Evolutionary conservation across 2,797 vertebrate genomes (phyloP).

Genomic region (Paramormyrops hopkinsi): DNA sequence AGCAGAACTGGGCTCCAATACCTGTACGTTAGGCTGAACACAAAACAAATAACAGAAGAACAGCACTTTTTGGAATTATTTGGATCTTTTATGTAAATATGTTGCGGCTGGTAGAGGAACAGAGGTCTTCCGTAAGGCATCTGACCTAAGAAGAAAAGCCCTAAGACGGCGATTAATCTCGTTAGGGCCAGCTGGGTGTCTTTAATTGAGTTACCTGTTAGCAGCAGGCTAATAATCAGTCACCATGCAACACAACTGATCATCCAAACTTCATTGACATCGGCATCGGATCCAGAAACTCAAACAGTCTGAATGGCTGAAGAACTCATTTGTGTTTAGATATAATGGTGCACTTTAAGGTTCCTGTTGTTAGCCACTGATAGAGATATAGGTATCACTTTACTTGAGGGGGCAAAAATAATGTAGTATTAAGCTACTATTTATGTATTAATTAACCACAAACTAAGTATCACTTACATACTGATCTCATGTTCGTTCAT

Average conservation of each 20-base stretch:
- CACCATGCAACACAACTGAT: background rate
- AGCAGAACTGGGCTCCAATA: background rate
- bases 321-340: background rate
- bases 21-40: background rate
- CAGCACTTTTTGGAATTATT: background rate
- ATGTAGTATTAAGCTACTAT: background rate
- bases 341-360: background rate
- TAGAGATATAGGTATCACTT: background rate
- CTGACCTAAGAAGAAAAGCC: background rate
- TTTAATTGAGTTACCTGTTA: background rate
- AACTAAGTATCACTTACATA: background rate
- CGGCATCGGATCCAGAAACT: background rate
- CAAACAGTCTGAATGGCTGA: background rate
- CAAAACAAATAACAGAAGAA: background rate
- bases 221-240: background rate
- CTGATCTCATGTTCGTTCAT: background rate
- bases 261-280: background rate
- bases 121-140: background rate
- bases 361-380: background rate
- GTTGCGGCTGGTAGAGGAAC: background rate
- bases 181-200: background rate
- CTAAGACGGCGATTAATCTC: background rate
- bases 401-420: background rate
- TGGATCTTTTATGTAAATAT: background rate
- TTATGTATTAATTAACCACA: background rate